These are phyloP conservation scores for Calephelis nemesis DNA, from an alignment of 1,140 invertebrate genomes.

Conservation along the genomic window DNA sequence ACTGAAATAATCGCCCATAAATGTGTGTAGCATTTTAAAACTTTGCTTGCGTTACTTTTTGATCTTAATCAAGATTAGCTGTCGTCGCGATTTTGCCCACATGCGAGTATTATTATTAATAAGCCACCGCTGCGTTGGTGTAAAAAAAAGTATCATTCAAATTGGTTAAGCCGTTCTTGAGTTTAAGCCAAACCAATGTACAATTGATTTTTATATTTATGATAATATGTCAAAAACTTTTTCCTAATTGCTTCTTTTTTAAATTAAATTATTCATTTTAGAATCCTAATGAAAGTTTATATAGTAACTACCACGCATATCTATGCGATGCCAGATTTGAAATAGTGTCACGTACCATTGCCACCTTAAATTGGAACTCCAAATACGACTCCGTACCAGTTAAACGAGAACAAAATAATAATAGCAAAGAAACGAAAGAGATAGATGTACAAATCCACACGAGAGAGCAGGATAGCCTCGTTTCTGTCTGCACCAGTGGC, in stretches of 20 bases:
- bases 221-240: too few species aligned
- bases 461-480: slow-evolving; percentile 64
- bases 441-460: slow-evolving; percentile 39
- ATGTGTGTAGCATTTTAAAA: too few species aligned
- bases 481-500: slow-evolving; percentile 62
- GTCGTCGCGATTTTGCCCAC: too few species aligned
- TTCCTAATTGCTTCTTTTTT: neutral
- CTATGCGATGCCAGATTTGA: slow-evolving; percentile 89
- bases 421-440: slow-evolving; percentile 59
- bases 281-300: slow-evolving; percentile 80
- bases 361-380: slow-evolving; percentile 88
- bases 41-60: too few species aligned
- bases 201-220: too few species aligned
- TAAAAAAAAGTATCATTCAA: too few species aligned
- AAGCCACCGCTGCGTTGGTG: too few species aligned
- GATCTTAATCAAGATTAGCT: too few species aligned
- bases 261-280: slow-evolving; percentile 38
- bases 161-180: too few species aligned
- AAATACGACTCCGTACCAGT: slow-evolving; percentile 82
- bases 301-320: slow-evolving; percentile 90
- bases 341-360: slow-evolving; percentile 85
- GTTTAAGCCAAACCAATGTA: too few species aligned
- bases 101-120: too few species aligned
- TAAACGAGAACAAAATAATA: slow-evolving; percentile 67
- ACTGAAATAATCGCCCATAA: too few species aligned